A percentile compares a stretch with the other conserved stretches of the same genome.
These are phyloP conservation scores for Cyclophora albipunctata DNA, from an alignment of 2,888 invertebrate species.

Conservation along the genomic window DNA sequence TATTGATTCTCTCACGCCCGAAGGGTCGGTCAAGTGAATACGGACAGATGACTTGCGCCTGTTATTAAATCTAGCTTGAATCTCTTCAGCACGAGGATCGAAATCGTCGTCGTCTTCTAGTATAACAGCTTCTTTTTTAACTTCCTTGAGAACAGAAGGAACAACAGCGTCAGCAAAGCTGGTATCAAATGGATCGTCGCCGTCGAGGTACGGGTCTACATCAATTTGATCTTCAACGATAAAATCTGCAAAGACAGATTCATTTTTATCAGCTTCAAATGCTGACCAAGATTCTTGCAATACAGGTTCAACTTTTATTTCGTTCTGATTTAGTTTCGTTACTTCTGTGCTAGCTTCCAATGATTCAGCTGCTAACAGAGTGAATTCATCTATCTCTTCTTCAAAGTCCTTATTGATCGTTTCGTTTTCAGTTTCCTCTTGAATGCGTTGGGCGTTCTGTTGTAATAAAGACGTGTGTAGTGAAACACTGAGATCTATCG, in stretches of 20 bases:
- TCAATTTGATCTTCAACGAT: slow-evolving; percentile 67
- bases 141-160: slow-evolving; percentile 63
- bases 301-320: slow-evolving; percentile 58
- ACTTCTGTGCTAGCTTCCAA: slow-evolving; percentile 75
- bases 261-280: slow-evolving; percentile 75
- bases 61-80: slow-evolving; percentile 51
- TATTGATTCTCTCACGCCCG: slow-evolving; percentile 75
- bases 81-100: slow-evolving; percentile 79
- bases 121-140: slow-evolving; percentile 53
- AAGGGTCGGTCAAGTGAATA: slow-evolving; percentile 79
- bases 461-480: slow-evolving; percentile 73
- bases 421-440: slow-evolving; percentile 22
- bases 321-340: slow-evolving; percentile 54
- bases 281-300: slow-evolving; percentile 79
- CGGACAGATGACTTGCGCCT: slow-evolving; percentile 70
- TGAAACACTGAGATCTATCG: slow-evolving; percentile 82
- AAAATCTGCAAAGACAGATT: slow-evolving; percentile 59
- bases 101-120: slow-evolving; percentile 75
- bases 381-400: slow-evolving; percentile 85
- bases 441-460: slow-evolving; percentile 45
- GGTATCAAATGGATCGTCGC: slow-evolving; percentile 90
- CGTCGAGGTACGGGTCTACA: slow-evolving; percentile 68
- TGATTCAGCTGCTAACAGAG: slow-evolving; percentile 85
- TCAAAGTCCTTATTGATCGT: slow-evolving; percentile 48
- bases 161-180: slow-evolving; percentile 86